These are phyloP conservation scores for Thecocarcelia acutangulata DNA, from an alignment of 2,888 invertebrate genomes.

Conservation along the genomic window DNA sequence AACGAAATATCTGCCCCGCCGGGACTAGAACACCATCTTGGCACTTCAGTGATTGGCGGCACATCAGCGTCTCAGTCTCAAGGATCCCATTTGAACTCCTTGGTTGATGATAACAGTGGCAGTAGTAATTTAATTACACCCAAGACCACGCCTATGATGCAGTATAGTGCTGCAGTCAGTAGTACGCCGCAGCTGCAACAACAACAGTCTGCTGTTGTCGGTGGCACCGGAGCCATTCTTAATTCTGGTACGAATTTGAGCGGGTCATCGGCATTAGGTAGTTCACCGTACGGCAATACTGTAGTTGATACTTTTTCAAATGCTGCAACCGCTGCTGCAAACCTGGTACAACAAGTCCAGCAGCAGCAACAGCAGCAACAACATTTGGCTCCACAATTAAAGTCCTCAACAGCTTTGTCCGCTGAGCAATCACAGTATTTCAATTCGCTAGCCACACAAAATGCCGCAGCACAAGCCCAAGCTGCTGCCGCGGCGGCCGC, in stretches of 20 bases:
- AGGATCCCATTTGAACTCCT: constrained; percentile 77
- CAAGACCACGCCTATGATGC: constrained; percentile 76
- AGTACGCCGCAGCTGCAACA: constrained; percentile 72
- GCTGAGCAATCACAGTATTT: constrained; percentile 86
- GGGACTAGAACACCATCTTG: constrained; percentile 81
- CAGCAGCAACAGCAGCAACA: constrained; percentile 81
- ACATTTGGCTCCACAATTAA: constrained; percentile 82
- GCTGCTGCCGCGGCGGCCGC: constrained; percentile 66
- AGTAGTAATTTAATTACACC: constrained; percentile 70
- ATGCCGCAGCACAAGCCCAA: constrained; percentile 70
- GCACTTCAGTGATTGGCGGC: constrained; percentile 71
- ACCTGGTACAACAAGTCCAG: constrained; percentile 78
- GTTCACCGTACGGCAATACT: constrained; percentile 71
- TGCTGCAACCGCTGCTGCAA: constrained; percentile 77
- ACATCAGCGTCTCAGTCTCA: constrained; percentile 70
- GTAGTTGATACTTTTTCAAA: constrained; percentile 76
- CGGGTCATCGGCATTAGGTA: constrained; percentile 59
- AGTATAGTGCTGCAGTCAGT: constrained; percentile 77
- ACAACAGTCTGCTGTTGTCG: constrained; percentile 55
- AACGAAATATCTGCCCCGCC: constrained; percentile 80
- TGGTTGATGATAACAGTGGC: constrained; percentile 76
- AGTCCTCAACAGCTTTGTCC: constrained; percentile 83
- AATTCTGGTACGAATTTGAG: constrained; percentile 42
- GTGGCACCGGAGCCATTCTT: constrained; percentile 28
- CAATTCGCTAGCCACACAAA: constrained; percentile 81